Base-by-base conservation (phyloP, 2,888 invertebrate genomes). In the Pyrgus malvae region DNA sequence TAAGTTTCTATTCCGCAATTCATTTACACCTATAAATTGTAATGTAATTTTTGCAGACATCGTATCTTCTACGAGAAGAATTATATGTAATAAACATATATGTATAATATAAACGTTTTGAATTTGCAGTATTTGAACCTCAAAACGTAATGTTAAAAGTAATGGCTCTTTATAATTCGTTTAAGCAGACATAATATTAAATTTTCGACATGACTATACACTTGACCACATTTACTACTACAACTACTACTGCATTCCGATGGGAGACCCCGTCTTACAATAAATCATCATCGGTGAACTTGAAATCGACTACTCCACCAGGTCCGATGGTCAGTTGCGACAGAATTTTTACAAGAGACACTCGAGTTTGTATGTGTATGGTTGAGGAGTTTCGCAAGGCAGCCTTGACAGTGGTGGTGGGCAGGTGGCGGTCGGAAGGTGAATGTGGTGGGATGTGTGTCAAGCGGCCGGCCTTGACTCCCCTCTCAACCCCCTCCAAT, bases 1-100 rank as follows among this genome's bases (percentile, higher is more conserved):
- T 80, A 75, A 74, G 76, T 87, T 87, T 86, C 89, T 83, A 85
- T 82, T 89, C 81, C 74, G 76, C 83, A 83, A 83, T 82, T 83
- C 79, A 84, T 83, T 83, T 81, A 80, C 77, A 72, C 71, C 69
- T 64, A 67, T 74, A 73, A 71, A 74, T 77, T 78, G 74, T 74
- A 78, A 80, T 74, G 72, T 69, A 73, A 72, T 71, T 70, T 73
- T 69, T 67, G 74, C 70, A 65, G 38, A 27, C 38, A 19, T 29
- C 25, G 27, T 6, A 25, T 21, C 23, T 35, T n/a, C n/a, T n/a
- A n/a, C n/a, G n/a, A n/a, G n/a, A n/a, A n/a, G n/a, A n/a, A n/a
- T n/a, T n/a, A n/a, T n/a, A n/a, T 19, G n/a, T 38, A n/a, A 19
- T 19, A 9, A 38, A 5, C 17, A 11, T 3, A 1, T 8, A 21